phyloP scores from a whole-genome alignment of 2,888 invertebrate species.

The Hoplodrina ambigua region DNA sequence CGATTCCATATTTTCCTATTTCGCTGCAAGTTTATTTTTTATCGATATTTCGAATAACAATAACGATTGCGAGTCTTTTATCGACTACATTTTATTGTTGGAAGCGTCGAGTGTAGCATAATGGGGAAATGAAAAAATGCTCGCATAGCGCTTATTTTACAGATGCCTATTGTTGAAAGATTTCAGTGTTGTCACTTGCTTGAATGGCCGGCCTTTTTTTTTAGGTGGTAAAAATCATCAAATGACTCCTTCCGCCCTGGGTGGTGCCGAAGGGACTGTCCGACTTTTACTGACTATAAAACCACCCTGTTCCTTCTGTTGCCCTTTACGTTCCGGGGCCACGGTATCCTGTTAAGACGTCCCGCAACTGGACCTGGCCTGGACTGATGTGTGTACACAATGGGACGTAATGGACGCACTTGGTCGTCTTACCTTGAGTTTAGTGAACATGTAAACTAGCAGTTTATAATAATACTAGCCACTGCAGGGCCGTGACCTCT shows the following conservation, averaged over 20 bases:
- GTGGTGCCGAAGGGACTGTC: no score
- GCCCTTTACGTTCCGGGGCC: no score
- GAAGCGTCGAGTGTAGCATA: slow-evolving; percentile 51
- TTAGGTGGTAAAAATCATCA: no score
- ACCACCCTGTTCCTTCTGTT: no score
- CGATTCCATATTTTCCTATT: slow-evolving; percentile 66
- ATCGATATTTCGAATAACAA: slow-evolving; percentile 77
- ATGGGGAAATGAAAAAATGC: slow-evolving; percentile 55
- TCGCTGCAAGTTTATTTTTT: slow-evolving; percentile 68
- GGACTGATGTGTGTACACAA: slow-evolving; percentile 37
- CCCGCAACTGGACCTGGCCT: no score
- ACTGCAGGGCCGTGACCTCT: no score
- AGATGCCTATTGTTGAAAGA: slow-evolving; percentile 35
- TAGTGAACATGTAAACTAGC: not conserved
- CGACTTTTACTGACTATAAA: no score
- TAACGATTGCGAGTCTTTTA: slow-evolving; percentile 75
- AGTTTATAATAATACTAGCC: not conserved
- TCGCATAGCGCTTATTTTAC: slow-evolving; percentile 47
- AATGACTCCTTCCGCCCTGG: no score
- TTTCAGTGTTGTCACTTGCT: slow-evolving; percentile 49
- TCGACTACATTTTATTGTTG: slow-evolving; percentile 74
- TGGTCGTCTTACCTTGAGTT: slow-evolving; percentile 22
- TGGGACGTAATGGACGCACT: slow-evolving; percentile 39
- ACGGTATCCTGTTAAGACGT: no score
- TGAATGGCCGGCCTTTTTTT: no score